Percentiles rank a stretch among this genome's conserved stretches.
These are phyloP conservation scores for Sebastes trivittatus DNA, from an alignment of 2,797 vertebrate genomes.

Conservation along the genomic window DNA sequence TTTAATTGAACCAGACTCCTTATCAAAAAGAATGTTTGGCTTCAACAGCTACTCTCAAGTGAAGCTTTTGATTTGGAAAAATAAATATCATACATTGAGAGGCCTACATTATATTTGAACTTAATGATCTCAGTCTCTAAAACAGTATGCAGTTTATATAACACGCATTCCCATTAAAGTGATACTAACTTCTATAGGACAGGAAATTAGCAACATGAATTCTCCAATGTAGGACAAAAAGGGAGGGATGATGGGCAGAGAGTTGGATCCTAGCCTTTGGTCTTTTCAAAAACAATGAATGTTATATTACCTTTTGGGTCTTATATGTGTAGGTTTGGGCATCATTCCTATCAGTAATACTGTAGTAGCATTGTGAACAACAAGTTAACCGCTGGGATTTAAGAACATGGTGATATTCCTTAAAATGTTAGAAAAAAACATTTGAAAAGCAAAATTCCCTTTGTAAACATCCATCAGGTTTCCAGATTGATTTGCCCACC, in stretches of 20 bases:
- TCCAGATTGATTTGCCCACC: not conserved
- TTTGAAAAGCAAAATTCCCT: not conserved
- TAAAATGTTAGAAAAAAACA: not conserved
- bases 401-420: not conserved
- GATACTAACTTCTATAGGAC: not conserved
- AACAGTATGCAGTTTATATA: constrained; percentile 4
- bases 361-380: not conserved
- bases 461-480: not conserved
- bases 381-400: not conserved
- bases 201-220: not conserved
- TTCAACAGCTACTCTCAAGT: constrained; percentile 11
- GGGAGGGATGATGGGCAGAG: not conserved
- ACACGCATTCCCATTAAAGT: not conserved
- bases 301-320: not conserved
- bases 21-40: constrained; percentile 53
- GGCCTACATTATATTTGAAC: constrained; percentile 8
- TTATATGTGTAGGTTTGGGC: not conserved
- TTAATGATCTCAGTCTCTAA: not conserved
- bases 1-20: constrained; percentile 47
- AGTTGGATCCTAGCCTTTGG: not conserved
- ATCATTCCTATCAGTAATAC: not conserved
- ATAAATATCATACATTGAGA: constrained; percentile 8
- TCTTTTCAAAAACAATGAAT: not conserved
- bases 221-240: not conserved
- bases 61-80: constrained; percentile 33